These are phyloP conservation scores for Sarcophaga caerulescens DNA, from an alignment of 2,888 invertebrate species.

Conservation along the genomic window DNA sequence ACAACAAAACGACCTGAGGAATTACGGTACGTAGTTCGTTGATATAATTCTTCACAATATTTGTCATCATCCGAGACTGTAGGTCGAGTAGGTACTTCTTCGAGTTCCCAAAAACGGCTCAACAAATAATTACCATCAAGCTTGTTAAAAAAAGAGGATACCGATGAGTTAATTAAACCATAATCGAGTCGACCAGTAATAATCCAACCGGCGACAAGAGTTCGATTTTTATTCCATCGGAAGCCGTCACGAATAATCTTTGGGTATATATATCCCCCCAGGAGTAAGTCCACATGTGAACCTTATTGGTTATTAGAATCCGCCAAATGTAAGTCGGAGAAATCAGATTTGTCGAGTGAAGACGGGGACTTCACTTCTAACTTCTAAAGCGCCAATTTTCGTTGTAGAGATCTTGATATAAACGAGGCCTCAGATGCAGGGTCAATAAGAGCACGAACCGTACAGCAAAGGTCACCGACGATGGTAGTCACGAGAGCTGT, in stretches of 20 bases:
- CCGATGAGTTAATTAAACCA: not conserved
- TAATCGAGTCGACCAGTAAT: not conserved
- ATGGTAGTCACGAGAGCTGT: not conserved
- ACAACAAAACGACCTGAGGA: not conserved
- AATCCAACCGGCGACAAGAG: not conserved
- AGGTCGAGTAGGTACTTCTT: not conserved
- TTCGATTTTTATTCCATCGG: not conserved
- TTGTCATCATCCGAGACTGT: not conserved
- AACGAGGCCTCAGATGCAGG: not conserved
- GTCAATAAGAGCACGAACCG: not conserved
- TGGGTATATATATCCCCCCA: not conserved
- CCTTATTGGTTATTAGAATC: not conserved
- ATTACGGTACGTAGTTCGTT: not conserved
- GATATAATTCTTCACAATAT: conserved; percentile 3
- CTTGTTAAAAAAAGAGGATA: not conserved
- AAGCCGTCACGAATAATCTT: not conserved
- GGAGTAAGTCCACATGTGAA: not conserved
- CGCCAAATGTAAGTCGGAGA: not conserved
- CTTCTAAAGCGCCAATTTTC: not conserved
- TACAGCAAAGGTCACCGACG: not conserved
- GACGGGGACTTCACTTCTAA: too few relatives aligned
- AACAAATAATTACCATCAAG: not conserved
- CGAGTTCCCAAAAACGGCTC: conserved; percentile 7
- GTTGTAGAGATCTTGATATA: not conserved
- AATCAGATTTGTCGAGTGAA: not conserved